Evolutionary conservation across 2,113 vertebrate species (phyloP), one percentile per base, ranked within the genome.

Genomic region (Myrmecobius fasciatus): DNA sequence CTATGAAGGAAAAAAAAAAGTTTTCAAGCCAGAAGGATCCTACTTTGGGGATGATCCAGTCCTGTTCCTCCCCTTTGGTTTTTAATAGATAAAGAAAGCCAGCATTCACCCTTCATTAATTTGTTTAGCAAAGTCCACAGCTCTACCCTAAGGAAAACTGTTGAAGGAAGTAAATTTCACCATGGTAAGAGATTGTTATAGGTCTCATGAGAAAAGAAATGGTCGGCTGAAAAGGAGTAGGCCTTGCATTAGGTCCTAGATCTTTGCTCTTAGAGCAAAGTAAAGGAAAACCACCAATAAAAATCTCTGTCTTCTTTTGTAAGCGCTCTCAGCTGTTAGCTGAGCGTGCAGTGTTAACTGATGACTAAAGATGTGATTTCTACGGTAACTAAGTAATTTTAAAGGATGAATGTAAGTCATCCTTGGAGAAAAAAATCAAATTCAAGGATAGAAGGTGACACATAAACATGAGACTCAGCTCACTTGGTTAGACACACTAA

Each of bases 11-110:
- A 67, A 95, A 95, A 60, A 91, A 20, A 60, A 51, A 93, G 94
- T 31, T 93, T 96, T 56, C 75, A 96, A 96, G 93, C 89, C 91
- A 91, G 49, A 89, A 95, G 53, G 14, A 90, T 51, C 49, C 49
- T 51, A 88, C 24, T 25, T 52, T 9, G 67, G 51, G n/a, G 25
- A 47, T 52, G 26, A 95, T 96, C n/a, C 48, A 25, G 25, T 52
- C 36, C 91, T 89, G 36, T 53, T 67, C 46, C 31, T 95, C n/a
- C 31, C 92, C 94, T 53, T 56, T 94, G 2, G 91, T 60, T 89
- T 43, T 95, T 90, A 94, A n/a, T 36, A 93, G 91, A 75, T 17
- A 95, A 96, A 90, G 83, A 92, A 96, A 56, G 51, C 52, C 91
- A 88, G 93, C 91, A 95, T 91, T 89, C 8, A 90, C 46, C 52